Evolutionary conservation across 2,797 vertebrate species (phyloP).

Genomic region (Remorina albescens): DNA sequence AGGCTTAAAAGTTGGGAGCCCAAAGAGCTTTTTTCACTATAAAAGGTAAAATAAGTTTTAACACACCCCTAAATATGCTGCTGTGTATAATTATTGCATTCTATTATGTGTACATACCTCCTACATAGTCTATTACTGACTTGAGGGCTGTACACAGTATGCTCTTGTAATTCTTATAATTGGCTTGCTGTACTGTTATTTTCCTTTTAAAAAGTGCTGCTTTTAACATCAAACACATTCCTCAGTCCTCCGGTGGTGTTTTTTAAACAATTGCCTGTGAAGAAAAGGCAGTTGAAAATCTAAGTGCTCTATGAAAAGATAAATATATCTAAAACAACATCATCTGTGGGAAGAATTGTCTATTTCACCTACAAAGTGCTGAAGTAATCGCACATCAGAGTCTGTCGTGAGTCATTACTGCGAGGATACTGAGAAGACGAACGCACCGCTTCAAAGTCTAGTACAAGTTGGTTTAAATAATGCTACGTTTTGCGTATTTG

Average conservation of each 20-base stretch:
- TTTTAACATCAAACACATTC: conserved; percentile 40
- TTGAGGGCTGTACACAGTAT: conserved; percentile 18
- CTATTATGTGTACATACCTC: conserved; percentile 16
- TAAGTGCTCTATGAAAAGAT: conserved; percentile 4
- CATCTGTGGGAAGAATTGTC: conserved; percentile 6
- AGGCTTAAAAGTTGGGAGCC: background rate
- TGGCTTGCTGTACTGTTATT: conserved; percentile 18
- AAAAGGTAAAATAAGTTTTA: conserved; percentile 25
- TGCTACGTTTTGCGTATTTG: background rate
- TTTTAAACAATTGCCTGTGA: conserved; percentile 22
- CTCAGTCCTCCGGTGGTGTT: conserved; percentile 18
- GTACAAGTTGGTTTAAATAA: conserved; percentile 4
- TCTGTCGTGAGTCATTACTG: conserved; percentile 8
- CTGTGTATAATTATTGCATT: conserved; percentile 41
- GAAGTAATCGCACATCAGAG: conserved; percentile 17
- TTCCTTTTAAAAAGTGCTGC: conserved; percentile 7
- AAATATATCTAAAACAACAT: conserved; percentile 29
- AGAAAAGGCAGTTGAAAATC: conserved; percentile 13
- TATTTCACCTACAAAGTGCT: conserved; percentile 8
- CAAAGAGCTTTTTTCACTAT: conserved; percentile 5
- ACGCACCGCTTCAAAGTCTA: conserved; percentile 3
- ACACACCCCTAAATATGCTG: conserved; percentile 7
- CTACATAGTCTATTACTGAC: conserved; percentile 26
- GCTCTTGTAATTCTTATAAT: conserved; percentile 38
- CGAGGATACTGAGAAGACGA: conserved; percentile 8